Percentiles rank a stretch among this genome's conserved stretches.
phyloP scores from a whole-genome alignment of 2,888 invertebrate genomes.

The Deroplatys truncata region DNA sequence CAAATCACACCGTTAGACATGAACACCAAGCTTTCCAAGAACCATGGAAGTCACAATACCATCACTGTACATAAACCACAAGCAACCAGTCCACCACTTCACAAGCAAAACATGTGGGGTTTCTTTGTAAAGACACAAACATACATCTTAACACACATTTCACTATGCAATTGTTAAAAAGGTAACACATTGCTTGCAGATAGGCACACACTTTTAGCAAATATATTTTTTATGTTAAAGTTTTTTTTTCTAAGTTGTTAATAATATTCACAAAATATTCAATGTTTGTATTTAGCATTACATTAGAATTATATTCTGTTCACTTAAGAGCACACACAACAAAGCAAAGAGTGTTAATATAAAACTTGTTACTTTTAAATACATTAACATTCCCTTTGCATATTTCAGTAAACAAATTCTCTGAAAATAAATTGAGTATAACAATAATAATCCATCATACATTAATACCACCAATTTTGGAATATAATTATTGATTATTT shows the following conservation, averaged over 20 bases:
- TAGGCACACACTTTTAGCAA: not conserved
- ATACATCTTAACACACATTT: not conserved
- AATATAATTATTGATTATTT: no score
- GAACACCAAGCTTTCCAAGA: constrained; percentile 4
- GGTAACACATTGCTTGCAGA: not conserved
- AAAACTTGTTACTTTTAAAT: not conserved
- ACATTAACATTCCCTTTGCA: not conserved
- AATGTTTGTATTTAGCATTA: not conserved
- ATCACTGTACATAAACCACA: constrained; percentile 10
- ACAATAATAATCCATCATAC: not conserved
- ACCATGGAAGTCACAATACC: not conserved
- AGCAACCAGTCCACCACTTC: constrained; percentile 20
- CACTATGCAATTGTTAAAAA: not conserved
- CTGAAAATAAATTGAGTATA: not conserved
- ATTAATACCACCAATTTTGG: no score
- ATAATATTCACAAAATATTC: not conserved
- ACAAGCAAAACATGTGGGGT: not conserved
- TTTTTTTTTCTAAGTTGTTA: not conserved
- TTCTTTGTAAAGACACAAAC: not conserved
- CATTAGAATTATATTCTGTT: not conserved
- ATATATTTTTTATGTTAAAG: not conserved
- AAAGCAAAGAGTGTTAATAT: not conserved
- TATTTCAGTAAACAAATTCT: not conserved
- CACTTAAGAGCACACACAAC: not conserved
- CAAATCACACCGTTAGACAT: not conserved